Conservation (phyloP, 2,113 vertebrate species). For the Oplegnathus fasciatus region DNA sequence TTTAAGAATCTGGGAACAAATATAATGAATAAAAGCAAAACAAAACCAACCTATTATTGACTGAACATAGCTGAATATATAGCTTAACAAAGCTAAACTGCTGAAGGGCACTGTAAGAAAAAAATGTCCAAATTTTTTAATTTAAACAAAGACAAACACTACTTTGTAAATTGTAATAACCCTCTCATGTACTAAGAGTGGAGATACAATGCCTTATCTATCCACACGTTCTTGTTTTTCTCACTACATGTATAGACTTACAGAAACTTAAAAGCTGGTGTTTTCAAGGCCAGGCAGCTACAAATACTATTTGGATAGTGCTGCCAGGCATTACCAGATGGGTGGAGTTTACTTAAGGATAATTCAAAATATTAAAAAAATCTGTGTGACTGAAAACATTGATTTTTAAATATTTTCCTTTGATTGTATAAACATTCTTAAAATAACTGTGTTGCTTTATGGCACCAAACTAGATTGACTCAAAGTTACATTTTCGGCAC, state of each 20-base stretch:
- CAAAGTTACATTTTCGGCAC: neutral
- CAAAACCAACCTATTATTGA: neutral
- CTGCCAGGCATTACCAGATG: slow-evolving; percentile 9
- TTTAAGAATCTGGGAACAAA: neutral
- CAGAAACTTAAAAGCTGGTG: neutral
- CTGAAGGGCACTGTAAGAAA: neutral
- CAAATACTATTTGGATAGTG: neutral
- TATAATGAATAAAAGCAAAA: neutral
- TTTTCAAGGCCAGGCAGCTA: slow-evolving; percentile 8
- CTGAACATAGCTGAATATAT: neutral
- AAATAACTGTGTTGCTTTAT: neutral
- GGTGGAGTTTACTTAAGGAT: neutral
- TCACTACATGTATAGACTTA: slow-evolving; percentile 1
- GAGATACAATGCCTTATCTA: neutral
- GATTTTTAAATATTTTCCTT: slow-evolving; percentile 5
- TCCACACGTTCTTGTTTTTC: neutral
- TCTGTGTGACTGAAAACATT: neutral
- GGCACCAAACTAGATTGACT: neutral
- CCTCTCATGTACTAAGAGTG: neutral
- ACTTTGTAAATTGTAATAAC: neutral
- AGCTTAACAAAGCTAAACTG: no score
- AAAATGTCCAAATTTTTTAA: no score
- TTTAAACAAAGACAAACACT: neutral
- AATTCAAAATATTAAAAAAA: neutral
- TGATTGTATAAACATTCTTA: neutral